Conservation (phyloP, 2,113 vertebrate genomes). For the Panthera uncia region DNA sequence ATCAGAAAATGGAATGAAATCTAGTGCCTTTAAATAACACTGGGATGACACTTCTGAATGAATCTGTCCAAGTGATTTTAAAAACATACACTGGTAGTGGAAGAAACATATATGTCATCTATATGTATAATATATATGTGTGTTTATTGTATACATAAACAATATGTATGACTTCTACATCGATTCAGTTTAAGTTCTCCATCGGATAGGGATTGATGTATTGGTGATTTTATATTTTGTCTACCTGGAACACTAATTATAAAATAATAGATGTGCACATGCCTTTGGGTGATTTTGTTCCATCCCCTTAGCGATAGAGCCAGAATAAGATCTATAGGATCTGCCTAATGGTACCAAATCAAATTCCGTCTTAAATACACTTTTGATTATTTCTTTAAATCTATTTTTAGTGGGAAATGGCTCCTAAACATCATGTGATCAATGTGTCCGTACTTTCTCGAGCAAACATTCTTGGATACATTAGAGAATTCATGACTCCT, state of each 20-base stretch:
- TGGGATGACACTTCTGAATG: not conserved
- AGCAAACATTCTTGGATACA: not conserved
- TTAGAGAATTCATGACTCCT: not conserved
- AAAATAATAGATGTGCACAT: not conserved
- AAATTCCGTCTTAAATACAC: not conserved
- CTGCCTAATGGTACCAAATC: not conserved
- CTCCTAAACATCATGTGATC: not conserved
- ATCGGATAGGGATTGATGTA: not conserved
- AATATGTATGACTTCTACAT: not conserved
- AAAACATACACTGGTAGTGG: not conserved
- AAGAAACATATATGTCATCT: not conserved
- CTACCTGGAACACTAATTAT: not conserved
- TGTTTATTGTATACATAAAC: too few species aligned
- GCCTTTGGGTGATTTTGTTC: not conserved
- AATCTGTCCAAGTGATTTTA: not conserved
- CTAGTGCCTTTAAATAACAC: not conserved
- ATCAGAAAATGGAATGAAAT: not conserved
- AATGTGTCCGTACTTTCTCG: not conserved
- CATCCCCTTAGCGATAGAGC: not conserved
- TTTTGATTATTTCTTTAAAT: not conserved
- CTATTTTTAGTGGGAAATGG: not conserved
- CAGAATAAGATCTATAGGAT: not conserved
- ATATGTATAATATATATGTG: not conserved
- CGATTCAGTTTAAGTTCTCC: slow-evolving; percentile 2
- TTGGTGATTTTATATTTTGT: not conserved